Percentiles rank a stretch among this genome's conserved stretches.
phyloP scores from a whole-genome alignment of 2,797 vertebrate genomes.

The Eulemur mongoz region DNA sequence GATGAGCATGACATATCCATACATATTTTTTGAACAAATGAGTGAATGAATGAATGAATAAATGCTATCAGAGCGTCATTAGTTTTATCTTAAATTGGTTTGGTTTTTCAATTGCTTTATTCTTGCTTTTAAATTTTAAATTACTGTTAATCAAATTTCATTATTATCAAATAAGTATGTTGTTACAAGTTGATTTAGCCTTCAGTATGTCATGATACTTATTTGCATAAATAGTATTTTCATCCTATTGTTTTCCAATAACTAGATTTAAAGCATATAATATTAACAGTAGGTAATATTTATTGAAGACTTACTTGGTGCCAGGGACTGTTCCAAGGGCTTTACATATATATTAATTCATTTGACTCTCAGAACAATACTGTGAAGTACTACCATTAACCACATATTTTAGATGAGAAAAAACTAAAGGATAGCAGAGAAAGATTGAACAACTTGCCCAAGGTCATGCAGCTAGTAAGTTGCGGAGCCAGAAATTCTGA shows the following conservation, averaged over 20 bases:
- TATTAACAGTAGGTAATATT: slow-evolving; percentile 7
- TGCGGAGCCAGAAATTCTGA: background rate
- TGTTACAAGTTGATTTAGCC: background rate
- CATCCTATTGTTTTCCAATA: background rate
- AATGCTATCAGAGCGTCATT: background rate
- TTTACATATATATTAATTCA: background rate
- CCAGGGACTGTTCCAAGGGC: background rate
- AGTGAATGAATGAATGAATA: background rate
- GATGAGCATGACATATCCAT: background rate
- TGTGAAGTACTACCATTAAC: background rate
- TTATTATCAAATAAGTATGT: background rate
- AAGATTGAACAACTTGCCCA: background rate
- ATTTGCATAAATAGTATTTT: background rate
- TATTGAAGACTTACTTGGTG: background rate
- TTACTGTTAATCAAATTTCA: background rate
- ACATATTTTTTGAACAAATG: background rate
- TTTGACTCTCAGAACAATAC: background rate
- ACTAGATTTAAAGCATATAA: slow-evolving; percentile 2
- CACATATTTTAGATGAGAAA: background rate
- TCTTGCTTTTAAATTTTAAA: background rate
- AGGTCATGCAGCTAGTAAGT: background rate
- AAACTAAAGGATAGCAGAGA: background rate
- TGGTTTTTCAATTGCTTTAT: background rate
- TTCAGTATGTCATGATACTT: background rate
- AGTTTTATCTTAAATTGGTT: background rate